Evolutionary conservation across 2,888 invertebrate genomes (phyloP), one percentile per base, ranked within the genome.

Genomic region (Xestia rhomboidea): DNA sequence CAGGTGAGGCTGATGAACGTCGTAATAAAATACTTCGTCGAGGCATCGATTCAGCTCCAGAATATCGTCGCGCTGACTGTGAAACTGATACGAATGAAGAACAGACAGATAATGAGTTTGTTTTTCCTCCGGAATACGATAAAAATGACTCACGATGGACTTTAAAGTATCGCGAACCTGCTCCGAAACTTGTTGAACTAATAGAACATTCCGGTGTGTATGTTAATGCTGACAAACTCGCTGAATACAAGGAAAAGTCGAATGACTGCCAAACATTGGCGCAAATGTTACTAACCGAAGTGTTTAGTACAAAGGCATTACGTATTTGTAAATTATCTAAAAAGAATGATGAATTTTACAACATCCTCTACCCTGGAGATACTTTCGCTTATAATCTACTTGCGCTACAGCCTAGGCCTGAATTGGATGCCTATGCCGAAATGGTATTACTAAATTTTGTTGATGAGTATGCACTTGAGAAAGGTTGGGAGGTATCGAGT

Each of bases 71-170:
- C n/a, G 54, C 13, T 57, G 54, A 27, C 11, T 54, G 64, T 1
- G 44, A 34, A 49, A 76, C 54, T 30, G 54, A 68, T 46, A 57
- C 77, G 15, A 63, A 41, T 41, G 41, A 10, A 41, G 11, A 41
- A 41, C 41, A 41, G 11, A 41, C 11, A 41, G 41, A 41, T 41
- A 41, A 41, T 41, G 11, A 41, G 41, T 41, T 41, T 41, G 41
- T 8, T 41, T 10, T 41, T 41, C 41, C 41, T 41, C 41, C 41
- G 41, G 41, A 41, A 41, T 7, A 41, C 41, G 41, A 41, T 41
- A 41, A 41, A 41, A 41, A 41, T 41, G 41, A 41, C 41, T 41
- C 41, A 41, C 41, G 34, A 44, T 79, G 77, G 77, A 79, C 78
- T 5, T 18, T 78, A 5, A 76, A 67, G 27, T 27, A 57, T 15